phyloP scores from a whole-genome alignment of 2,113 vertebrate species.

The Gnathonemus longibarbis region DNA sequence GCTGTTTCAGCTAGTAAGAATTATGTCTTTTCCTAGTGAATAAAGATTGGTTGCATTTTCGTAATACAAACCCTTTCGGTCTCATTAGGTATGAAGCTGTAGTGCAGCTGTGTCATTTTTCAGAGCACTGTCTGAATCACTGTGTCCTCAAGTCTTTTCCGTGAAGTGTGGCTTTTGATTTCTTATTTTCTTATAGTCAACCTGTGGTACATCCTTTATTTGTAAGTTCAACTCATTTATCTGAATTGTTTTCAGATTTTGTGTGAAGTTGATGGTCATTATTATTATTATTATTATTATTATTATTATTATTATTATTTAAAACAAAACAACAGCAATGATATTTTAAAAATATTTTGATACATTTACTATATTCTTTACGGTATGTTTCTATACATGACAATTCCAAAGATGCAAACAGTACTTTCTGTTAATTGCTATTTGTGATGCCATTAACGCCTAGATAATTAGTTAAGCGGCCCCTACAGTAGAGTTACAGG shows the following conservation, averaged over 20 bases:
- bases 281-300: not conserved
- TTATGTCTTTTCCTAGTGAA: conserved; percentile 10
- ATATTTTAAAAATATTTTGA: not conserved
- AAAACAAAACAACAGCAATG: not conserved
- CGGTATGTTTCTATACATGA: not conserved
- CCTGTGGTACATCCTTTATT: not conserved
- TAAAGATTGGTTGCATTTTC: conserved; percentile 15
- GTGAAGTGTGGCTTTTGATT: not conserved
- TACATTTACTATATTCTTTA: not conserved
- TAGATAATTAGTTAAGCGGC: conserved; percentile 75
- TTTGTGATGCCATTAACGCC: conserved; percentile 71
- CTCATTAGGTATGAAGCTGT: not conserved
- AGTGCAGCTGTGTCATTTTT: not conserved
- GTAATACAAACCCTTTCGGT: not conserved
- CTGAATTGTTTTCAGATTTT: conserved; percentile 1
- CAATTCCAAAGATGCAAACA: not conserved
- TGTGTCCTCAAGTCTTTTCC: not conserved
- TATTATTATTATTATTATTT: not conserved
- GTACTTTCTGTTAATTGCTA: conserved; percentile 12
- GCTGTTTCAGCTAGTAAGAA: conserved; percentile 14
- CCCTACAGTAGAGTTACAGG: conserved; percentile 59
- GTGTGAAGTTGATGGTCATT: not conserved
- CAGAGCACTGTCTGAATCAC: not conserved
- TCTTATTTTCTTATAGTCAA: not conserved
- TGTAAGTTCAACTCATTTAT: not conserved